Evolutionary conservation across 2,888 invertebrate genomes (phyloP).

Genomic region (Pyrochroa serraticornis): DNA sequence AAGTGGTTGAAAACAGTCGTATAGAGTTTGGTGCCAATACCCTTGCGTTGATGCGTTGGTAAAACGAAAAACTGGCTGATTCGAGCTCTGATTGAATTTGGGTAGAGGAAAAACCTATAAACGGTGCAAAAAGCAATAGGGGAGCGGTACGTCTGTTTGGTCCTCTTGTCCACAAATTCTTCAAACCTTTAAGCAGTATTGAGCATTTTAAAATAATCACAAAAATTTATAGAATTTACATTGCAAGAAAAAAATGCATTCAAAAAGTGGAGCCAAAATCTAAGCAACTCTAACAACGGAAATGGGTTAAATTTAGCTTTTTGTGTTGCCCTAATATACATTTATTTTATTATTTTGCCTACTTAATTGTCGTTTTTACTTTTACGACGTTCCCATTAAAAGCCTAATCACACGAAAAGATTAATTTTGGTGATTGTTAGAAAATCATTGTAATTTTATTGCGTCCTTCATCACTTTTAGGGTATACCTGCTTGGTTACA

Average conservation of each 20-base stretch:
- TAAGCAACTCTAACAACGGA: too few relatives aligned
- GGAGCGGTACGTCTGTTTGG: conserved; percentile 66
- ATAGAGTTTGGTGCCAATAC: conserved; percentile 82
- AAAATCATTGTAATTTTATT: too few relatives aligned
- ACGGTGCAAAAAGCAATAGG: conserved; percentile 89
- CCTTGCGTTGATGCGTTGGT: conserved; percentile 88
- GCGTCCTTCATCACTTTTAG: too few relatives aligned
- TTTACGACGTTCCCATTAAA: too few relatives aligned
- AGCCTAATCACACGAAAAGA: too few relatives aligned
- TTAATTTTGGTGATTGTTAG: too few relatives aligned
- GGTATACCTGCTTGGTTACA: background rate
- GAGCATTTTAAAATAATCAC: conserved; percentile 13
- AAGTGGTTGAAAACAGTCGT: conserved; percentile 46
- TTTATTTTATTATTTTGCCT: too few relatives aligned
- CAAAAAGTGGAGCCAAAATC: too few relatives aligned
- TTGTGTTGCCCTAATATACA: too few relatives aligned
- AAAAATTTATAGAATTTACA: background rate
- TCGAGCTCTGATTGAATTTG: conserved; percentile 82
- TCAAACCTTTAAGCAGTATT: conserved; percentile 66
- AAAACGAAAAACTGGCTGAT: conserved; percentile 92
- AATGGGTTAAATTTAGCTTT: too few relatives aligned
- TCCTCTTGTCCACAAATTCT: conserved; percentile 67
- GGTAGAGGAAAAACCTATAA: conserved; percentile 95
- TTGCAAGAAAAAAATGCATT: background rate
- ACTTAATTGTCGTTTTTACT: too few relatives aligned